Conservation (phyloP, 2,888 invertebrate species). For the Yponomeuta cagnagella region DNA sequence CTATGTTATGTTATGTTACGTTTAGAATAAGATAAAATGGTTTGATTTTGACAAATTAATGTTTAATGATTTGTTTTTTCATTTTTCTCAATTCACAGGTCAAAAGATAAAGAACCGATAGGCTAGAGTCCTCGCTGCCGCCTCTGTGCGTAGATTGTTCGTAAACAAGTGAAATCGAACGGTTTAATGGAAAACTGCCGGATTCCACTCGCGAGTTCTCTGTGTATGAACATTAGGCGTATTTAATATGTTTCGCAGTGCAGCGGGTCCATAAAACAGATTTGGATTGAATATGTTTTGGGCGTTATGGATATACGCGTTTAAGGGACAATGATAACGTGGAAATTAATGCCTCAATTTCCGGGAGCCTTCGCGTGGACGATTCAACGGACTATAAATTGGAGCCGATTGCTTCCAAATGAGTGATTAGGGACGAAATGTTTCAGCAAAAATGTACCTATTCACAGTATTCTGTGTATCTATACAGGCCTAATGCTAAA, state of each 20-base stretch:
- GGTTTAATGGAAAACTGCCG: background rate
- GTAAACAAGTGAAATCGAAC: background rate
- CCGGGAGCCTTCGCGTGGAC: too few relatives aligned
- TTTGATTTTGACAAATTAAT: too few relatives aligned
- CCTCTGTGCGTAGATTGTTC: background rate
- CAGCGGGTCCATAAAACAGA: too few relatives aligned
- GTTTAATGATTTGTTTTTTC: too few relatives aligned
- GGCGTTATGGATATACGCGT: background rate
- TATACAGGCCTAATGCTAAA: too few relatives aligned
- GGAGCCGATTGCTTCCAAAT: background rate
- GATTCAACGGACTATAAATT: background rate
- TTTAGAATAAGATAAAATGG: too few relatives aligned
- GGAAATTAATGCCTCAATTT: background rate
- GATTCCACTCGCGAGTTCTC: background rate
- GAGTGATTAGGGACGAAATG: background rate
- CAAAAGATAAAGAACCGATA: background rate
- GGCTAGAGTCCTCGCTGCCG: background rate
- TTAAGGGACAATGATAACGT: background rate
- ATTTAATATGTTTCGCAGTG: too few relatives aligned
- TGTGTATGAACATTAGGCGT: background rate
- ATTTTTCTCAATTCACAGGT: background rate
- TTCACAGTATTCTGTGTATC: too few relatives aligned
- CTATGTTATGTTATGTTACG: too few relatives aligned
- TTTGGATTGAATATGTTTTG: background rate
- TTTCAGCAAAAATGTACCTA: background rate